phyloP scores from a whole-genome alignment of 2,113 vertebrate genomes.

The Daphoenositta chrysoptera region DNA sequence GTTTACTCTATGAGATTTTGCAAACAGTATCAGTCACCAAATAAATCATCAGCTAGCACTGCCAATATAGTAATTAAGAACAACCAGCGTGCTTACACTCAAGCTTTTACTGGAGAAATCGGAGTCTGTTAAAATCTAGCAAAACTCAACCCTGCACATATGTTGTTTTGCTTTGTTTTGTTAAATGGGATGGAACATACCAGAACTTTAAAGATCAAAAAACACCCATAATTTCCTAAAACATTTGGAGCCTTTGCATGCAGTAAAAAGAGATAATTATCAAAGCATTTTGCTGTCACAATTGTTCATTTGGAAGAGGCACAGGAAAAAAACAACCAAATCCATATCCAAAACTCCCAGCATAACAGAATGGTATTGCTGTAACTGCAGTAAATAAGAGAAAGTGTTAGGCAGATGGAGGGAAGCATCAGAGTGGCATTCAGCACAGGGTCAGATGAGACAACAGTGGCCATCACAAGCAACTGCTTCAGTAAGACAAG shows the following conservation, averaged over 20 bases:
- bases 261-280: constrained; percentile 22
- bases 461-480: accelerated
- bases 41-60: background rate
- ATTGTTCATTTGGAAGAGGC: constrained; percentile 22
- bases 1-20: background rate
- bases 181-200: constrained; percentile 53
- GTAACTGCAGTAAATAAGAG: background rate
- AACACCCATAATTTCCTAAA: constrained; percentile 10
- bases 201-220: constrained; percentile 53
- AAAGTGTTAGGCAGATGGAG: background rate
- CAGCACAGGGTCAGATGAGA: background rate
- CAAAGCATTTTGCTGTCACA: background rate
- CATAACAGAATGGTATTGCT: background rate
- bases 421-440: background rate
- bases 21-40: background rate
- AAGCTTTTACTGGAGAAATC: constrained; percentile 16
- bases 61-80: constrained; percentile 45
- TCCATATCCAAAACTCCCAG: background rate
- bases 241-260: background rate
- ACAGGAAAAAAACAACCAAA: background rate
- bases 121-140: constrained; percentile 31
- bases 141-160: constrained; percentile 52
- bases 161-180: constrained; percentile 63
- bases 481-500: background rate
- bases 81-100: background rate